phyloP scores from a whole-genome alignment of 2,888 invertebrate species.

The Hydropsyche betteni region DNA sequence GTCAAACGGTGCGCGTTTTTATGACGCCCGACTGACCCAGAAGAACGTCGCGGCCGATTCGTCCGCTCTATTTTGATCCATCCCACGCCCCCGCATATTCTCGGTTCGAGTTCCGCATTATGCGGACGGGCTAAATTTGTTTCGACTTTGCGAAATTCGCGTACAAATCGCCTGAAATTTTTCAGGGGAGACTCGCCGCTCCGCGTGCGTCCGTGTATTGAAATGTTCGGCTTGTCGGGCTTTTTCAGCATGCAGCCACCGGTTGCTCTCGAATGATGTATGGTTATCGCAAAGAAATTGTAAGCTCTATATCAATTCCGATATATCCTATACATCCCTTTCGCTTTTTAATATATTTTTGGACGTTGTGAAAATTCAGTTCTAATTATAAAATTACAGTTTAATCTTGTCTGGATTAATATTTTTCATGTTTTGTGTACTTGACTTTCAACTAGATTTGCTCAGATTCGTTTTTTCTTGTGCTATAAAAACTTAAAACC shows the following conservation, averaged over 20 bases:
- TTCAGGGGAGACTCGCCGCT: neutral
- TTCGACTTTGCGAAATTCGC: neutral
- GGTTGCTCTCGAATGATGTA: slow-evolving; percentile 25
- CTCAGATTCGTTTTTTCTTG: slow-evolving; percentile 44
- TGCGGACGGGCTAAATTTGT: neutral
- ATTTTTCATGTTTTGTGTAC: neutral
- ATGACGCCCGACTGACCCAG: neutral
- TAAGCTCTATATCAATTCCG: neutral
- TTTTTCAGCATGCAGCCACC: slow-evolving; percentile 18
- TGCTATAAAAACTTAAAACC: slow-evolving; percentile 42
- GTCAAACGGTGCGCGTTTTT: neutral
- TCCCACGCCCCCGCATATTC: neutral
- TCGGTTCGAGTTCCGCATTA: slow-evolving; percentile 10
- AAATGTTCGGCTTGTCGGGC: slow-evolving; percentile 1
- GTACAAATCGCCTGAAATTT: slow-evolving; percentile 16
- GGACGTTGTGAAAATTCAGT: no score
- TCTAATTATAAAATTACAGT: no score
- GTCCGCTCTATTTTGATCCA: slow-evolving; percentile 1
- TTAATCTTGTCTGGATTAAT: neutral
- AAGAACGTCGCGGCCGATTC: neutral
- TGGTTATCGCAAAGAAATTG: neutral
- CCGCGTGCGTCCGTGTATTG: neutral
- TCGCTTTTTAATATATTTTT: neutral
- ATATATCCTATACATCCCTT: neutral
- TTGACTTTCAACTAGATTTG: neutral